A percentile compares a stretch with the other conserved stretches of the same genome.
Conservation (phyloP, 2,797 vertebrate species). For the Dicrostonyx torquatus region DNA sequence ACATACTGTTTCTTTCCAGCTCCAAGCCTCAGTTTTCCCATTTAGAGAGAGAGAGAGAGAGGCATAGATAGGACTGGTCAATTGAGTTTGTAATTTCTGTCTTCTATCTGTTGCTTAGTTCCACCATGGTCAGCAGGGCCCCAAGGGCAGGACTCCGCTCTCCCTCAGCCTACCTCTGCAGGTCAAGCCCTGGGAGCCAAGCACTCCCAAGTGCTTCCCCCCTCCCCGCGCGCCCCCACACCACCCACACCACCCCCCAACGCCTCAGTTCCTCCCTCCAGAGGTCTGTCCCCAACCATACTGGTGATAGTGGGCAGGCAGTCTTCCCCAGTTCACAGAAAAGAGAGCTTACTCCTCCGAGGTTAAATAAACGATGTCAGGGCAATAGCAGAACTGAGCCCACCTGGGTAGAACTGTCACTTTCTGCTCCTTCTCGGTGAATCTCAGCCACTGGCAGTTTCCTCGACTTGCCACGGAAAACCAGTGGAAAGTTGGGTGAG, state of each 20-base stretch:
- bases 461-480: background rate
- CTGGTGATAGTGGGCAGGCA: background rate
- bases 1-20: background rate
- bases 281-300: background rate
- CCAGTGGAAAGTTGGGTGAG: background rate
- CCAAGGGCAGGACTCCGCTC: background rate
- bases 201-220: background rate
- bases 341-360: background rate
- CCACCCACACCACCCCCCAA: too few relatives aligned
- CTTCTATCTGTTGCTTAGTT: background rate
- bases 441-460: background rate
- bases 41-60: background rate
- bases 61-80: background rate
- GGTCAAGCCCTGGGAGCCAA: background rate
- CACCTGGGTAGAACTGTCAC: background rate
- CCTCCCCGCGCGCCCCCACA: background rate
- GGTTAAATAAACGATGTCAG: background rate
- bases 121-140: background rate
- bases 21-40: constrained; percentile 13
- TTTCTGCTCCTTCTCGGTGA: background rate
- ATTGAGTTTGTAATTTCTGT: background rate
- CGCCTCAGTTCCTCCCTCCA: background rate
- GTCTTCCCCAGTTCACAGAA: background rate
- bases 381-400: background rate
- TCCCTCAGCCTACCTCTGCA: background rate